Base-by-base conservation (phyloP, 2,888 invertebrate genomes). In the Fragum sueziense region DNA sequence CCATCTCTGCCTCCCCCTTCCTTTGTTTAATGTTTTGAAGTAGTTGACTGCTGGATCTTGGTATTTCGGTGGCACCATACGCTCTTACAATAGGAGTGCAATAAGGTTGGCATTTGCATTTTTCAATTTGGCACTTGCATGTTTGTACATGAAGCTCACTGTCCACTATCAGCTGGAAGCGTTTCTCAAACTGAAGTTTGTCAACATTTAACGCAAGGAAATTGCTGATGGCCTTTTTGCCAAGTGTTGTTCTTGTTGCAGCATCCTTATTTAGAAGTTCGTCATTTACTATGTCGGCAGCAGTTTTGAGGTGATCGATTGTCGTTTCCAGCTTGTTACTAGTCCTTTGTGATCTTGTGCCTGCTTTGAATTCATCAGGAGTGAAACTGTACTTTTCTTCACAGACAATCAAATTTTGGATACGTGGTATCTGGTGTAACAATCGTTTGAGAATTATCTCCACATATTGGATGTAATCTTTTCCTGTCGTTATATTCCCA, bases 331-430 rank as follows among this genome's bases (percentile, higher is more conserved):
- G 20, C 41, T 65, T 65, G 17, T 20, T 47, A 33, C 34, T 31
- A 20, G 37, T 47, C 22, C 65, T 65, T 22, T 65, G 65, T 20
- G n/a, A 7, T n/a, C 65, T 33, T 25, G 65, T 65, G 22, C 11
- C 9, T 20, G 65, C 33, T 25, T 65, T 65, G 14, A 65, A 65
- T 20, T 65, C 65, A 34, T 79, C 79, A 34, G 76, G 76, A 2
- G 73, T 82, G 37, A 69, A 80, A 7, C 4, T 9, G 54, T 78
- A 78, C 22, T 78, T 77, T 41, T 79, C 76, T 47, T 72, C 72
- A 22, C 72, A 79, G 1, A 79, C n/a, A 27, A 72, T 31, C 14
- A 75, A 9, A 20, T 2, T 29, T n/a, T 78, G 33, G 29, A 54
- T 2, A 37, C 20, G 37, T 20, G 20, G 47, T n/a, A 65, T 62